phyloP scores from a whole-genome alignment of 2,888 invertebrate genomes.

The Pteria penguin region DNA sequence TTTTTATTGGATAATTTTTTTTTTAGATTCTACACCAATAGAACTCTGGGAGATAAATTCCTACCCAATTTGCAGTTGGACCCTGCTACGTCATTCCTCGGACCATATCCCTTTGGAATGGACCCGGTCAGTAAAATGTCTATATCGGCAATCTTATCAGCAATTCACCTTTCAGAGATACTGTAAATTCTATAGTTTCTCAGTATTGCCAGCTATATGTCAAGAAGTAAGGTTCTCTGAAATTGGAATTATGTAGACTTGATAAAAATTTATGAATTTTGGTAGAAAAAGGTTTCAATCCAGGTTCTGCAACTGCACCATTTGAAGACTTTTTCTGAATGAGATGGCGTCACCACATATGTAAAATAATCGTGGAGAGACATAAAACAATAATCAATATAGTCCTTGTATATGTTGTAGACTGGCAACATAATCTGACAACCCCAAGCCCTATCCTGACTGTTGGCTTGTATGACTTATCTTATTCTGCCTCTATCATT shows the following conservation, averaged over 20 bases:
- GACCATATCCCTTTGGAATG: conserved; percentile 93
- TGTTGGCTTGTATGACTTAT: too few species aligned
- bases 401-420: too few species aligned
- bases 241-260: not conserved
- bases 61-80: conserved; percentile 49
- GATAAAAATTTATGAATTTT: too few species aligned
- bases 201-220: not conserved
- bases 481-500: too few species aligned
- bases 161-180: not conserved
- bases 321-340: too few species aligned
- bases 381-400: too few species aligned
- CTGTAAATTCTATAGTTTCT: not conserved
- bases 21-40: conserved; percentile 30
- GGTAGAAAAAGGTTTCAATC: too few species aligned
- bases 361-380: too few species aligned
- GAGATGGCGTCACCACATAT: too few species aligned
- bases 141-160: not conserved
- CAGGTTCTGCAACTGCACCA: too few species aligned
- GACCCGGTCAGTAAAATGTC: conserved; percentile 83
- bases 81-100: conserved; percentile 57
- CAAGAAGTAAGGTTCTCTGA: not conserved
- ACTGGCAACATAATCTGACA: too few species aligned
- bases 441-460: too few species aligned
- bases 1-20: not conserved
- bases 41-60: conserved; percentile 19